Evolutionary conservation across 2,888 invertebrate genomes (phyloP), one percentile per base, ranked within the genome.

Genomic region (Nemotelus nigrinus): DNA sequence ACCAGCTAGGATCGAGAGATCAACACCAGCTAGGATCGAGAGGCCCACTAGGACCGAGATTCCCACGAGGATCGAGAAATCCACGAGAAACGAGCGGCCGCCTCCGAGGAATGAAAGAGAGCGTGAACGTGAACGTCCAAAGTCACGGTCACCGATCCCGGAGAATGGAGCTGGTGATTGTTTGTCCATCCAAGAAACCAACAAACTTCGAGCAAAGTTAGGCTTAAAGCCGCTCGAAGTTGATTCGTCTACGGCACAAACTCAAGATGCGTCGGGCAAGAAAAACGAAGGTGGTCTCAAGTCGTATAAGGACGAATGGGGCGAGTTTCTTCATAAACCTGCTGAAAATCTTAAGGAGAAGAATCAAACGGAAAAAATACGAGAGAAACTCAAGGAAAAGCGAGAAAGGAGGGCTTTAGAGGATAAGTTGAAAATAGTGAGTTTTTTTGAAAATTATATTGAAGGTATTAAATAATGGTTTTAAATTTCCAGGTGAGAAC

Each of bases 181-280:
- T 82, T 88, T 96, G 39, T 95, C 96, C 0, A 90, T 96, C 68
- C 93, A 93, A 75, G 96, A 95, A 82, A 96, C 95, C 3, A 98
- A 98, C 87, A 94, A 93, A 81, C 88, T 99, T 8, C 90, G 99
- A 83, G 95, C 95, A 2, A 97, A 97, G 85, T 90, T 99, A 44
- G 99, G 99, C 0, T 88, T 99, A 53, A 97, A 97, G 84, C 99
- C 98, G 0, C 88, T 99, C 3, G 94, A 97, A 83, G 88, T 93
- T 0, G 89, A 89, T 10, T 80, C 83, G 2, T 82, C 78, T 8
- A 5, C 50, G 2, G n/a, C 74, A 2, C 83, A 83, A 65, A 78
- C 83, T 2, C 79, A 78, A n/a, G 55, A 76, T 50, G 41, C 58
- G 25, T 57, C 60, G n/a, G n/a, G 48, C 3, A 89, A 88, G 80